phyloP scores from a whole-genome alignment of 2,888 invertebrate species.

The Empis stercorea region DNA sequence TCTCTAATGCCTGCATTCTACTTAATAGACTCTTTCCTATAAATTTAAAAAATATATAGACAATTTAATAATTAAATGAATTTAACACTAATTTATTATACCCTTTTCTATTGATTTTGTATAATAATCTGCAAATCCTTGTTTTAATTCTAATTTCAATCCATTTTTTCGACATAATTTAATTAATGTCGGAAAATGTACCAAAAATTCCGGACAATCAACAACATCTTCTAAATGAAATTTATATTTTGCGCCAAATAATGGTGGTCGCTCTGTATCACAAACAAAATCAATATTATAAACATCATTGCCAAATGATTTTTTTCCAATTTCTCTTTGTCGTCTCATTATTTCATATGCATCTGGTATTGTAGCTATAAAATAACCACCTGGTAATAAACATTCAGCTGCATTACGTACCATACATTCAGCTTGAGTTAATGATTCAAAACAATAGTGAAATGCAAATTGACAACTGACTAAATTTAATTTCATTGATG shows the following conservation, averaged over 20 bases:
- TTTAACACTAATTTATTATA: constrained; percentile 7
- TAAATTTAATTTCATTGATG: constrained; percentile 68
- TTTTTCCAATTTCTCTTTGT: constrained; percentile 41
- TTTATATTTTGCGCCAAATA: constrained; percentile 93
- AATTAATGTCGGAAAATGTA: constrained; percentile 76
- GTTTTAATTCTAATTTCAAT: constrained; percentile 52
- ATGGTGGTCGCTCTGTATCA: constrained; percentile 53
- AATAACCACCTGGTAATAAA: constrained; percentile 79
- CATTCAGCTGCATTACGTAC: constrained; percentile 84
- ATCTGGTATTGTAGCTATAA: constrained; percentile 94
- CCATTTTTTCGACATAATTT: constrained; percentile 61
- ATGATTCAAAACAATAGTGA: constrained; percentile 90
- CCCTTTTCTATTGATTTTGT: constrained; percentile 23
- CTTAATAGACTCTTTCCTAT: constrained; percentile 43
- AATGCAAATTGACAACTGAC: constrained; percentile 97
- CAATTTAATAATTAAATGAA: not conserved
- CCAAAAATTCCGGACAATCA: constrained; percentile 96
- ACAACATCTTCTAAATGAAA: constrained; percentile 94
- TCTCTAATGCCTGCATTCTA: constrained; percentile 70
- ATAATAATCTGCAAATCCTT: constrained; percentile 70
- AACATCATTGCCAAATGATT: constrained; percentile 65
- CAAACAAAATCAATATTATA: constrained; percentile 61
- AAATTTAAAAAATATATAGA: constrained; percentile 1
- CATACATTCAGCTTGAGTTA: constrained; percentile 83
- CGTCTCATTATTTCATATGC: constrained; percentile 79